phyloP scores from a whole-genome alignment of 2,888 invertebrate species.

The Sesia apiformis region DNA sequence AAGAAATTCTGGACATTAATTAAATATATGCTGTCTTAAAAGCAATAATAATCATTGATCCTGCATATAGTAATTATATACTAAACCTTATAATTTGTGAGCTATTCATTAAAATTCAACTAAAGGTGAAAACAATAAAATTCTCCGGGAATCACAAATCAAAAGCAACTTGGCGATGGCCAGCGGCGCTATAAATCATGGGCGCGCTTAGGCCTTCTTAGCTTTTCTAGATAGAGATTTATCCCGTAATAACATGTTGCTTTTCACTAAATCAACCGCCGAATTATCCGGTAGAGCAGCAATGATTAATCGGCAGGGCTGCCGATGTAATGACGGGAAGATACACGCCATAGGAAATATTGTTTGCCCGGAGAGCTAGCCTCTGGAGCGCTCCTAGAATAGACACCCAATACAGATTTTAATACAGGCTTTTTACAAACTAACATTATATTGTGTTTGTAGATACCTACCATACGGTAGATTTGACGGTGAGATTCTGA shows the following conservation, averaged over 20 bases:
- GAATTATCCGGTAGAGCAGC: conserved; percentile 72
- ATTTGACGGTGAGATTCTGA: too few species aligned
- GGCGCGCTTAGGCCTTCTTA: conserved; percentile 71
- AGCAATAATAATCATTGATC: conserved; percentile 65
- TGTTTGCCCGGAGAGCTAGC: neutral
- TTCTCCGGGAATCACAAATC: conserved; percentile 62
- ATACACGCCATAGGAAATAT: conserved; percentile 10
- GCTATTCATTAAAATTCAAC: conserved; percentile 71
- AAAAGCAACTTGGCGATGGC: conserved; percentile 58
- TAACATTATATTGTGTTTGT: too few species aligned
- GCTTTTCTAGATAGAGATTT: conserved; percentile 75
- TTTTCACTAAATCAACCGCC: conserved; percentile 73
- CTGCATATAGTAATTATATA: conserved; percentile 62
- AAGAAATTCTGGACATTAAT: neutral
- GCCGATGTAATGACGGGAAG: conserved; percentile 54
- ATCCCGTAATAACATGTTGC: conserved; percentile 73
- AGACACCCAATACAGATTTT: neutral
- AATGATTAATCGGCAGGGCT: conserved; percentile 66
- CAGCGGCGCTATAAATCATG: conserved; percentile 60
- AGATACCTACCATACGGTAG: too few species aligned
- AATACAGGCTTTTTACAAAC: too few species aligned
- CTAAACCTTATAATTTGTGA: conserved; percentile 59
- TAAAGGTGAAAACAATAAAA: conserved; percentile 62
- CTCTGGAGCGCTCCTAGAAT: neutral
- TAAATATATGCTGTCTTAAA: conserved; percentile 20